Conservation (phyloP, 2,113 vertebrate genomes). For the Aegypius monachus region DNA sequence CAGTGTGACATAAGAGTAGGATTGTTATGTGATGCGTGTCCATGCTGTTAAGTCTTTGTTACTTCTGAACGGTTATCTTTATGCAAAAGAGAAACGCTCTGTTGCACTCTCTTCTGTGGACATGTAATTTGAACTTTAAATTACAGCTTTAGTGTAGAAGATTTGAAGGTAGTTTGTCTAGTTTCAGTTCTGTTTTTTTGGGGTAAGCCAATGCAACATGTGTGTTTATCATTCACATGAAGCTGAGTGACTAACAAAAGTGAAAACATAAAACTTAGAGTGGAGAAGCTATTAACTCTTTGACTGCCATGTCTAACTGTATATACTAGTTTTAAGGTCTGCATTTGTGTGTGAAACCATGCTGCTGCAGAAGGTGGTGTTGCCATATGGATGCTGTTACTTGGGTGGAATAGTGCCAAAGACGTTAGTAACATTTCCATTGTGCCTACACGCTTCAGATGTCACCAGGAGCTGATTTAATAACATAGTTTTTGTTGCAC, state of each 20-base stretch:
- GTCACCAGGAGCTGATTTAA: neutral
- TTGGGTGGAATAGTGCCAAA: neutral
- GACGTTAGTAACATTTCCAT: conserved; percentile 1
- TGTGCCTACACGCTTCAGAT: conserved; percentile 11
- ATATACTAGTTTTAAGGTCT: neutral
- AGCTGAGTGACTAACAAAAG: neutral
- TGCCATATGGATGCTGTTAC: conserved; percentile 22
- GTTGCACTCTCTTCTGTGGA: neutral
- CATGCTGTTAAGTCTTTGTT: neutral
- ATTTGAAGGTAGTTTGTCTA: neutral
- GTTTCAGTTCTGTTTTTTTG: neutral
- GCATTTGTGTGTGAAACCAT: neutral
- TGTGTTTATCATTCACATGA: neutral
- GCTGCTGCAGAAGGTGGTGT: neutral
- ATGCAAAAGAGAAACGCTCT: neutral
- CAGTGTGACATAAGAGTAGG: neutral
- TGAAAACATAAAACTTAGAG: neutral
- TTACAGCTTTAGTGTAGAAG: neutral
- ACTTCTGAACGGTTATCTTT: neutral
- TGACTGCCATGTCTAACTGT: neutral
- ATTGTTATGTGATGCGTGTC: neutral
- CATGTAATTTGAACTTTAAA: neutral
- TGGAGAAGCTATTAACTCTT: neutral
- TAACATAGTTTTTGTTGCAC: neutral
- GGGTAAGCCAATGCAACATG: neutral